Evolutionary conservation across 2,888 invertebrate genomes (phyloP).

Genomic region (Frankliniella fusca): DNA sequence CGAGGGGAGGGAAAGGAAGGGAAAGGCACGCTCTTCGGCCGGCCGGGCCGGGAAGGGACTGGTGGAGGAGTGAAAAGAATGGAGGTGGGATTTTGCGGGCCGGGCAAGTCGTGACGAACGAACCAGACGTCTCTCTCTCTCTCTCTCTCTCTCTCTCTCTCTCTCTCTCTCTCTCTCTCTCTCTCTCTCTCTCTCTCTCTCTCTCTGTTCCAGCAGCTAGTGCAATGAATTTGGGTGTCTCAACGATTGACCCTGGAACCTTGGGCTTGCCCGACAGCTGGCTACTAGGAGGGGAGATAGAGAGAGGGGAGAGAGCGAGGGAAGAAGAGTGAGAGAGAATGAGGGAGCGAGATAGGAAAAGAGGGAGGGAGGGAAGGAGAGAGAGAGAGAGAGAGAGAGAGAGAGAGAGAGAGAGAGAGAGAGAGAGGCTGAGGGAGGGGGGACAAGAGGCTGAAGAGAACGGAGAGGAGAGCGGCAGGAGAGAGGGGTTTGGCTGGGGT

Average conservation of each 20-base stretch:
- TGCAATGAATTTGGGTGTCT: slow-evolving; percentile 22
- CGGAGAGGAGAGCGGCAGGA: background rate
- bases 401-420: slow-evolving; percentile 6
- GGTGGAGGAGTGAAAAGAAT: background rate
- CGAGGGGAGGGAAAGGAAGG: background rate
- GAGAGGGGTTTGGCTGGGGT: background rate
- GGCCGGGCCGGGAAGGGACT: too few relatives aligned
- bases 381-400: background rate
- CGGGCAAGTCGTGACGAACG: background rate
- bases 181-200: background rate
- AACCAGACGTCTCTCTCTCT: too few relatives aligned
- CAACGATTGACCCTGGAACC: slow-evolving; percentile 16
- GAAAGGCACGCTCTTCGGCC: background rate
- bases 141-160: background rate
- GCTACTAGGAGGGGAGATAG: background rate
- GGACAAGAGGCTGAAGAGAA: background rate
- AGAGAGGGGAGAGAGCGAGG: background rate
- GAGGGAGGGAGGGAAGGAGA: background rate
- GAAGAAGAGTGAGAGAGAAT: background rate
- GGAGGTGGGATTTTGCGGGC: background rate
- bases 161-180: background rate
- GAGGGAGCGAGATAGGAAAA: background rate
- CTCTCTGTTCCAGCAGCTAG: background rate
- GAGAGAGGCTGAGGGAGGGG: background rate
- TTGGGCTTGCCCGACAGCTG: background rate